Evolutionary conservation across 2,113 vertebrate genomes (phyloP).

Genomic region (Chlorodrepanis virens): DNA sequence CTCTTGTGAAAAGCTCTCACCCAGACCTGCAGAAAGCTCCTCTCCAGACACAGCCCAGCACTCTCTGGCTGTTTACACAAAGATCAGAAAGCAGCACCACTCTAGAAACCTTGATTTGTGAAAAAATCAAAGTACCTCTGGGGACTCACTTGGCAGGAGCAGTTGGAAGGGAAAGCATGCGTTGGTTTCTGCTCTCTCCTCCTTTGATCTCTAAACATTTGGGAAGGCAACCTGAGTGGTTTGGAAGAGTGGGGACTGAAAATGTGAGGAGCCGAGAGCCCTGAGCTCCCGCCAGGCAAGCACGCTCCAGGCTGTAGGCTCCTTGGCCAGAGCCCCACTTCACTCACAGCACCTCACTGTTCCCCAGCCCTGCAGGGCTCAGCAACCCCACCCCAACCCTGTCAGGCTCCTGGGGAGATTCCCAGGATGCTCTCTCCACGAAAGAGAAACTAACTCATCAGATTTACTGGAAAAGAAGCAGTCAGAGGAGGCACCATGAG

Average conservation of each 20-base stretch:
- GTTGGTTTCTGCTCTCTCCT: neutral
- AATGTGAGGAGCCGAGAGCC: neutral
- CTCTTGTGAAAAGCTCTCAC: neutral
- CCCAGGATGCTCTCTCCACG: neutral
- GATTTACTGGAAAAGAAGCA: neutral
- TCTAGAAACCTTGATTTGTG: neutral
- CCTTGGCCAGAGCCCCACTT: neutral
- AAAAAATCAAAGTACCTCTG: neutral
- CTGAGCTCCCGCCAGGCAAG: neutral
- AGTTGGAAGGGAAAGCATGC: neutral
- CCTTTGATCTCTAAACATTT: neutral
- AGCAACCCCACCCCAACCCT: neutral
- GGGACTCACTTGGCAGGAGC: neutral
- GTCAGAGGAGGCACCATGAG: neutral
- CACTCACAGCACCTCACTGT: fast-evolving
- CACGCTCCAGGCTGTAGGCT: fast-evolving
- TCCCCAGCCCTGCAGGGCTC: neutral
- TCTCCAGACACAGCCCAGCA: neutral
- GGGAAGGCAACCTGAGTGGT: neutral
- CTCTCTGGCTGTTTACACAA: neutral
- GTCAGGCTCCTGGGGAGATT: neutral
- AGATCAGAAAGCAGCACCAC: neutral
- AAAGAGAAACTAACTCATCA: neutral
- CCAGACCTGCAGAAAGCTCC: neutral
- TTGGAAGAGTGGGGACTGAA: neutral